Base-by-base conservation (phyloP, 2,797 vertebrate species). In the Alca torda region DNA sequence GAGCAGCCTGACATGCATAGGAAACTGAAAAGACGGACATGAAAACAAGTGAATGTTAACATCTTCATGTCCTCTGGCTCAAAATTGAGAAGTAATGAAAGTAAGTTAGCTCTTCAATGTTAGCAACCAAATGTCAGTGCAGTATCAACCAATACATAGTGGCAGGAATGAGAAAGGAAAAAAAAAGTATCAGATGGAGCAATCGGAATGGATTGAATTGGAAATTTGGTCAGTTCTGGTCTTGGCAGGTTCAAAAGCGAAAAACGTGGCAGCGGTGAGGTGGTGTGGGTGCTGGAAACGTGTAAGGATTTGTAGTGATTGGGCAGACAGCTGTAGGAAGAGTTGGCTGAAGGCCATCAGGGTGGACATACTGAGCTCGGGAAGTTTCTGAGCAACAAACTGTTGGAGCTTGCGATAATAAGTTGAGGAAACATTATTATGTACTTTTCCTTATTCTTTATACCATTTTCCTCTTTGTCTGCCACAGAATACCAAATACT, bases 211-310 rank as follows among this genome's bases (percentile, higher is more conserved):
- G 45, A 50, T 70, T 28, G 18, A n/a, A 7, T 31, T 65, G 59
- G 59, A 46, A 84, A 59, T 73, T 15, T 21, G 51, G 31, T 59
- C 24, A 31, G 28, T 64, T 84, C 51, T 72, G 33, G 23, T 72
- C 30, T n/a, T 65, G 45, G 25, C 45, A 53, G 28, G 19, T 53
- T 65, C 37, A 30, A n/a, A 78, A 61, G 31, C 19, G 65, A 53
- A 84, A 33, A 31, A 15, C 0, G 2, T 41, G 46, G 21, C 41
- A 25, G n/a, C 0, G 0, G 11, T 46, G 70, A 60, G 56, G n/a
- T 56, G 25, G 16, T 18, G 13, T 35, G 16, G 21, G n/a, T 41
- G 31, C 78, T 76, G 63, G n/a, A 43, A 69, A 26, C 8, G 7
- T 26, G 41, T 21, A 26, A 46, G 48, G 46, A 18, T 75, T 68